Evolutionary conservation across 2,888 invertebrate genomes (phyloP).

Genomic region (Leptura quadrifasciata): DNA sequence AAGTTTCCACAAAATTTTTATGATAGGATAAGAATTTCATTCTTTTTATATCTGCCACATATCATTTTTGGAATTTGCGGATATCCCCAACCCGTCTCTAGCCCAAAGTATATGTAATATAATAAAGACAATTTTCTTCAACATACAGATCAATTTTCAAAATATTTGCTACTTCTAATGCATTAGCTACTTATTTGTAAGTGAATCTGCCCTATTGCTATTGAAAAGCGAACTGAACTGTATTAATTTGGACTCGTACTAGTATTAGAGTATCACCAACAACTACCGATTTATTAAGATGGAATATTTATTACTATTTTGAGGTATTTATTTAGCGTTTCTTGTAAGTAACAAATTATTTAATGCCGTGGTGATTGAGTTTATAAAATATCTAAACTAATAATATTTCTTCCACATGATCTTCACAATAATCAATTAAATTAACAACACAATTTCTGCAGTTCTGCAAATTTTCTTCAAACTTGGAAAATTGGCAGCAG

Average conservation of each 20-base stretch:
- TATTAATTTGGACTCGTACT: constrained; percentile 19
- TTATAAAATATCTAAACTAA: too few species aligned
- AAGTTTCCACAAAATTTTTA: too few species aligned
- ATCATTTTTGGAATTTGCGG: too few species aligned
- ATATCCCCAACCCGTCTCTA: background rate
- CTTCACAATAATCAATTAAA: too few species aligned
- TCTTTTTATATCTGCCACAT: too few species aligned
- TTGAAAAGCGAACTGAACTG: constrained; percentile 14
- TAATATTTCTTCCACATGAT: too few species aligned
- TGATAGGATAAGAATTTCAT: too few species aligned
- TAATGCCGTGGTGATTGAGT: too few species aligned
- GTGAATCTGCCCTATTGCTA: constrained; percentile 20
- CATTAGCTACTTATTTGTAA: constrained; percentile 16
- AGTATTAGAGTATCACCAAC: constrained; percentile 1
- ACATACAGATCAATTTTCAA: constrained; percentile 33
- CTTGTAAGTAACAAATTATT: too few species aligned
- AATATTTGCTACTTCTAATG: constrained; percentile 43
- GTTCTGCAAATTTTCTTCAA: too few species aligned
- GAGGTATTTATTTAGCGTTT: background rate
- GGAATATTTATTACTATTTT: constrained; percentile 7
- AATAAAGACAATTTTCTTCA: constrained; percentile 24
- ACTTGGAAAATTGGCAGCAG: too few species aligned
- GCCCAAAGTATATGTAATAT: background rate
- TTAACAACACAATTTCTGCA: too few species aligned
- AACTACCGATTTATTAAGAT: constrained; percentile 4